Conservation (phyloP, 2,113 vertebrate species). For the Tapirus terrestris region DNA sequence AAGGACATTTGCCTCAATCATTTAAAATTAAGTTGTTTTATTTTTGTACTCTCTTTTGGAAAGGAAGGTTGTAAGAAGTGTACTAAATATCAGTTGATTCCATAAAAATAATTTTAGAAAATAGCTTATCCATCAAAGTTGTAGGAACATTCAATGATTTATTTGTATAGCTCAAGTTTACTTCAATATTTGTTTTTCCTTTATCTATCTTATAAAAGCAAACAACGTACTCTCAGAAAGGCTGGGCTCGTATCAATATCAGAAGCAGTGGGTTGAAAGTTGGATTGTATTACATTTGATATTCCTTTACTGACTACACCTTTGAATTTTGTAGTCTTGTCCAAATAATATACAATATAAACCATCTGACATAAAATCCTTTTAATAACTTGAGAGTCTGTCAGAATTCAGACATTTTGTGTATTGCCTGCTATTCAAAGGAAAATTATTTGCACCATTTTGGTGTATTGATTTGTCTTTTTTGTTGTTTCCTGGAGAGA, state of each 20-base stretch:
- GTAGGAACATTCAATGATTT: conserved; percentile 17
- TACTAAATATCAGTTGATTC: neutral
- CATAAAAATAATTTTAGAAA: conserved; percentile 49
- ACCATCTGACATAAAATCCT: conserved; percentile 23
- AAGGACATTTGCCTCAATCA: neutral
- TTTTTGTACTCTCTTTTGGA: neutral
- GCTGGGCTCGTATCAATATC: conserved; percentile 21
- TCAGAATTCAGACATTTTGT: conserved; percentile 64
- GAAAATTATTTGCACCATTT: conserved; percentile 72
- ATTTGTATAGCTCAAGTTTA: conserved; percentile 33
- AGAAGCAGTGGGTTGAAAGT: conserved; percentile 5
- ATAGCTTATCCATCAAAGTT: neutral
- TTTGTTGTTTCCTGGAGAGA: conserved; percentile 62
- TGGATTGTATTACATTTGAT: conserved; percentile 61
- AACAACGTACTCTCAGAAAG: neutral
- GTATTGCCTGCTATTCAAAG: conserved; percentile 59
- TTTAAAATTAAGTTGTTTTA: neutral
- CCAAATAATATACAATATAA: conserved; percentile 68
- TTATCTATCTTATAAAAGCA: conserved; percentile 19
- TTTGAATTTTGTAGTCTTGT: conserved; percentile 67
- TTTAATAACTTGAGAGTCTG: conserved; percentile 55
- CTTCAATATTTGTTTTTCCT: neutral
- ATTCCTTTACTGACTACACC: conserved; percentile 61
- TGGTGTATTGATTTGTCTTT: conserved; percentile 29
- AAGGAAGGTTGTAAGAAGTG: neutral